Base-by-base conservation (phyloP, 1,140 invertebrate species). In the Cepaea nemoralis region DNA sequence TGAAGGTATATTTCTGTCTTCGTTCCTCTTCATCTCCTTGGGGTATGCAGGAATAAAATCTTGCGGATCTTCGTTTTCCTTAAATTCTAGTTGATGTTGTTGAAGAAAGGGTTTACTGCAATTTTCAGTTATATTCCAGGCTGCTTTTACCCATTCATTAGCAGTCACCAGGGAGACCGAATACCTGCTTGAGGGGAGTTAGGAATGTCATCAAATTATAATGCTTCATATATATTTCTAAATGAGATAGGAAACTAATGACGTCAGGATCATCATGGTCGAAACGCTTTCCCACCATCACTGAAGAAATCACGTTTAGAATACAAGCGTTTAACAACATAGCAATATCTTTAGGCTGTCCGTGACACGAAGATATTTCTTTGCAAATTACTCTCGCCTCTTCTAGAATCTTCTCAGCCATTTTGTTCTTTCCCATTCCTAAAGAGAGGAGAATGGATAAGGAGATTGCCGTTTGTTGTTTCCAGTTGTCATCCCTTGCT, bases 361-460 rank as follows among this genome's bases (percentile, higher is more conserved):
- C 69, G 19, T 40, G 8, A 12, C n/a, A 39, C 39, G 37, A 24
- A 5, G 19, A 1, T 6, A 71, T 10, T 10, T 45, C 40, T 22
- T 40, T 22, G 24, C 5, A 39, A 39, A 39, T 5, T 27, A 27
- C 1, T 5, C 3, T 39, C 1, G 10, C 40, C 19, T 75, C 73
- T 27, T 50, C 42, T 12, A n/a, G 31, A 27, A 55, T 75, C 50
- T 75, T 75, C 0, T 3, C 33, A n/a, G 73, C 48, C 73, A 75
- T 45, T 33, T 50, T 39, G 50, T 75, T 35, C 24, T 75, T 75
- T 3, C 73, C 73, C 73, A 75, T 75, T 24, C 73, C 73, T 50
- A 75, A 75, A 19, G 35, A 31, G 2, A 42, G 39, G 24, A 75
- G 73, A 35, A 75, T 75, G 24, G 73, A 33, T 35, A 75, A 16